These are phyloP conservation scores for Aethina tumida DNA, from an alignment of 1,140 invertebrate genomes.

Conservation along the genomic window DNA sequence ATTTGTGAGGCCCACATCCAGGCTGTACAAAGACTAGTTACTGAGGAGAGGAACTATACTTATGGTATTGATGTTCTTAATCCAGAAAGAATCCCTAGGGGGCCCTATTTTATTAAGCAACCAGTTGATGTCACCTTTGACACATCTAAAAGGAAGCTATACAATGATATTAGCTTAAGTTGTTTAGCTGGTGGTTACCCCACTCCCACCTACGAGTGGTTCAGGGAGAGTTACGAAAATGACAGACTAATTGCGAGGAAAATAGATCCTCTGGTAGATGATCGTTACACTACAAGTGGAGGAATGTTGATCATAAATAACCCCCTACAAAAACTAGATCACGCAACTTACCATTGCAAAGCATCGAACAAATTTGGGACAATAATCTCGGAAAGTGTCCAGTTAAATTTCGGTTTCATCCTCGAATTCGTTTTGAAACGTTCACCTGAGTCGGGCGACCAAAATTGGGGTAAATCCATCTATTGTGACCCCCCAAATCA, in stretches of 20 bases:
- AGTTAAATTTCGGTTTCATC: conserved; percentile 84
- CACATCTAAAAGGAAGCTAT: conserved; percentile 55
- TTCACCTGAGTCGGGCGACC: conserved; percentile 69
- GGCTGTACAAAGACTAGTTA: conserved; percentile 52
- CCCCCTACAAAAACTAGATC: conserved; percentile 71
- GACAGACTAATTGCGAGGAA: conserved; percentile 55
- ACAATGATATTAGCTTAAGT: conserved; percentile 62
- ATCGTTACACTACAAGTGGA: conserved; percentile 78
- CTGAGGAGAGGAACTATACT: conserved; percentile 67
- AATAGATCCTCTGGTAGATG: conserved; percentile 68
- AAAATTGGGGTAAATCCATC: conserved; percentile 90
- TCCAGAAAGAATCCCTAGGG: conserved; percentile 68
- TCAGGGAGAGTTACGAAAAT: conserved; percentile 75
- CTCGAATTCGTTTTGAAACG: conserved; percentile 85
- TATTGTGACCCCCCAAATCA: conserved; percentile 88
- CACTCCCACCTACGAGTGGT: conserved; percentile 86
- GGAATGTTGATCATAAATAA: conserved; percentile 82
- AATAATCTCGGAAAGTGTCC: conserved; percentile 78
- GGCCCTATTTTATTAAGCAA: conserved; percentile 81
- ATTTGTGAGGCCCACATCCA: conserved; percentile 77
- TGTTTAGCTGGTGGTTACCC: conserved; percentile 87
- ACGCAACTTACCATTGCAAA: conserved; percentile 85
- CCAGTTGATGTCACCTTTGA: conserved; percentile 77
- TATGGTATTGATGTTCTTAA: conserved; percentile 72
- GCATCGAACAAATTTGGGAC: conserved; percentile 83